Conservation (phyloP, 2,888 invertebrate genomes). For the Augiades crinisus region DNA sequence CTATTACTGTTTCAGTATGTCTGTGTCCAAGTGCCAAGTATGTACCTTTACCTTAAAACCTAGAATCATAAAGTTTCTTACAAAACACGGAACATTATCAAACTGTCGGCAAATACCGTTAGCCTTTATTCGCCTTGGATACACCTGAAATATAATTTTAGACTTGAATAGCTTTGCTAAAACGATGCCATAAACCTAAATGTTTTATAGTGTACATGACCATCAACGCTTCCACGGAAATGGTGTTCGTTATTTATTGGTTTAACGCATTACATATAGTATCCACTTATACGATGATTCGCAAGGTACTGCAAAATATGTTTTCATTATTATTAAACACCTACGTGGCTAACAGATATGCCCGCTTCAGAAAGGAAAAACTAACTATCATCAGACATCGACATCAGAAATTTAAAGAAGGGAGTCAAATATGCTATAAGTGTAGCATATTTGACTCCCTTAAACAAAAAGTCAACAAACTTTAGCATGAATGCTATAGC, state of each 20-base stretch:
- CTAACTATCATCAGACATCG: too few relatives aligned
- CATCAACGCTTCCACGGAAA: conserved; percentile 21
- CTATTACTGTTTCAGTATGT: too few relatives aligned
- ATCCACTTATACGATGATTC: not conserved
- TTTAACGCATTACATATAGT: conserved; percentile 13
- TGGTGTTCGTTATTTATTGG: conserved; percentile 21
- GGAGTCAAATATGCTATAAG: too few relatives aligned
- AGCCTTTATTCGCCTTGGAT: conserved; percentile 19
- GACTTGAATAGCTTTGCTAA: conserved; percentile 22
- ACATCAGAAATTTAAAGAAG: too few relatives aligned
- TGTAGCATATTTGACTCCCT: too few relatives aligned
- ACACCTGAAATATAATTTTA: conserved; percentile 24
- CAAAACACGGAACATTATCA: conserved; percentile 5
- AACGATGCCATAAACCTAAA: conserved; percentile 26
- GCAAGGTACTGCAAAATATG: not conserved
- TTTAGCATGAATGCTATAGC: too few relatives aligned
- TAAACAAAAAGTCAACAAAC: too few relatives aligned
- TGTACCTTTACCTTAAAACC: too few relatives aligned
- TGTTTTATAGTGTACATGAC: conserved; percentile 24
- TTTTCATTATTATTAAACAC: not conserved
- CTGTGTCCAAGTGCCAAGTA: too few relatives aligned
- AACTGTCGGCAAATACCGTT: conserved; percentile 12
- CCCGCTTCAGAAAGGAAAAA: too few relatives aligned
- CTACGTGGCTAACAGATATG: too few relatives aligned
- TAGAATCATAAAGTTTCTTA: conserved; percentile 3